A percentile compares a stretch with the other conserved stretches of the same genome.
These are phyloP conservation scores for Chaetophractus vellerosus DNA, from an alignment of 2,797 vertebrate genomes.

Conservation along the genomic window DNA sequence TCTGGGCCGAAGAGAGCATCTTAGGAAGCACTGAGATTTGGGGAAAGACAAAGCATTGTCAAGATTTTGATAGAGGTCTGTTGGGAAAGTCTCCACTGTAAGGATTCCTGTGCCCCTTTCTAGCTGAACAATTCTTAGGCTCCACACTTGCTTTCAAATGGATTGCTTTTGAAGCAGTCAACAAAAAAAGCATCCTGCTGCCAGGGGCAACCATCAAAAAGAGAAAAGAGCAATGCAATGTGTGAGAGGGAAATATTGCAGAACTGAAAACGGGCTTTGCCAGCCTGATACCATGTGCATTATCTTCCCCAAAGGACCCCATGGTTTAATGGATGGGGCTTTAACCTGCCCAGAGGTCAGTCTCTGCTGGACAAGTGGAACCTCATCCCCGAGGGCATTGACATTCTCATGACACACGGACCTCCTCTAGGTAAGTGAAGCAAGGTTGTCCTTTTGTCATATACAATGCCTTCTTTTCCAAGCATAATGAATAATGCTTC, in stretches of 20 bases:
- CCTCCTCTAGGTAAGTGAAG: slow-evolving; percentile 97
- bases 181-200: slow-evolving; percentile 78
- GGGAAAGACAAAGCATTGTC: slow-evolving; percentile 50
- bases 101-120: slow-evolving; percentile 58
- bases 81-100: slow-evolving; percentile 60
- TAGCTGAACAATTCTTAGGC: slow-evolving; percentile 57
- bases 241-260: slow-evolving; percentile 60
- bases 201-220: slow-evolving; percentile 74
- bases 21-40: slow-evolving; percentile 55
- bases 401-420: slow-evolving; percentile 99
- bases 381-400: slow-evolving; percentile 97
- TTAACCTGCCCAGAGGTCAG: slow-evolving; percentile 98
- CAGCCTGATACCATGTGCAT: slow-evolving; percentile 85
- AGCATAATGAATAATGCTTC: slow-evolving; percentile 71
- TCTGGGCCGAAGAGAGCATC: background rate
- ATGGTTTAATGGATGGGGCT: slow-evolving; percentile 99
- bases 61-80: slow-evolving; percentile 61
- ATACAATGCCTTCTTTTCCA: slow-evolving; percentile 54
- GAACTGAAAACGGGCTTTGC: slow-evolving; percentile 63
- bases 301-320: slow-evolving; percentile 95
- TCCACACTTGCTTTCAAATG: slow-evolving; percentile 65
- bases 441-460: slow-evolving; percentile 69
- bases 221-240: slow-evolving; percentile 52
- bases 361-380: slow-evolving; percentile 99
- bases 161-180: slow-evolving; percentile 66